Conservation (phyloP, 2,888 invertebrate genomes). For the Plebejus argus region DNA sequence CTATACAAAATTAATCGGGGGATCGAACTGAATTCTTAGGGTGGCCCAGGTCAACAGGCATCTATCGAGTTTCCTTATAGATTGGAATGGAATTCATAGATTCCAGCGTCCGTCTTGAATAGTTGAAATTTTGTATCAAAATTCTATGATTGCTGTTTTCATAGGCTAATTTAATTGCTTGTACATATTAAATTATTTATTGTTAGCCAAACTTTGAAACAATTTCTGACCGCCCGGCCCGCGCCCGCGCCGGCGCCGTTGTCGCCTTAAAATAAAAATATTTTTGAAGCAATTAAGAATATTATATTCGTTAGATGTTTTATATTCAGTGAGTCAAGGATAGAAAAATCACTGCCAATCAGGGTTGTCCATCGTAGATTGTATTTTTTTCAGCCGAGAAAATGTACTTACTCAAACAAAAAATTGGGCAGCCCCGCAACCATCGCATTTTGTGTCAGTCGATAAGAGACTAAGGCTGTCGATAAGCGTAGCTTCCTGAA, state of each 20-base stretch:
- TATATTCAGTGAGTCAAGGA: not conserved
- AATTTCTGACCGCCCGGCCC: too few relatives aligned
- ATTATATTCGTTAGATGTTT: not conserved
- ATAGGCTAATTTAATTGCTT: too few relatives aligned
- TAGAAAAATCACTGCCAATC: not conserved
- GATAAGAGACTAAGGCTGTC: not conserved
- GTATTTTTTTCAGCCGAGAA: not conserved
- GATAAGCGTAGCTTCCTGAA: not conserved
- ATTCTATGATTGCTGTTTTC: not conserved
- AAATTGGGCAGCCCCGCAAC: not conserved
- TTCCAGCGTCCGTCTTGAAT: not conserved
- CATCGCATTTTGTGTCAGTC: not conserved
- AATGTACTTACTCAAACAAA: not conserved
- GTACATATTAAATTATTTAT: too few relatives aligned
- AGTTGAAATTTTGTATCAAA: not conserved
- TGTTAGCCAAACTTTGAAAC: too few relatives aligned
- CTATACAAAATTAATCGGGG: not conserved
- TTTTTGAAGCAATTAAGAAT: not conserved
- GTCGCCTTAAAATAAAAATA: too few relatives aligned
- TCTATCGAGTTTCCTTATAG: conserved; percentile 1
- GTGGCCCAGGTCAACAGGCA: not conserved
- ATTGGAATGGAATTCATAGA: conserved; percentile 21
- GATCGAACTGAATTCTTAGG: conserved; percentile 15
- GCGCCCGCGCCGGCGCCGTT: too few relatives aligned
- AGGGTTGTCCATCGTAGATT: not conserved